Base-by-base conservation (phyloP, 2,888 invertebrate genomes). In the Augochlorella aurata region DNA sequence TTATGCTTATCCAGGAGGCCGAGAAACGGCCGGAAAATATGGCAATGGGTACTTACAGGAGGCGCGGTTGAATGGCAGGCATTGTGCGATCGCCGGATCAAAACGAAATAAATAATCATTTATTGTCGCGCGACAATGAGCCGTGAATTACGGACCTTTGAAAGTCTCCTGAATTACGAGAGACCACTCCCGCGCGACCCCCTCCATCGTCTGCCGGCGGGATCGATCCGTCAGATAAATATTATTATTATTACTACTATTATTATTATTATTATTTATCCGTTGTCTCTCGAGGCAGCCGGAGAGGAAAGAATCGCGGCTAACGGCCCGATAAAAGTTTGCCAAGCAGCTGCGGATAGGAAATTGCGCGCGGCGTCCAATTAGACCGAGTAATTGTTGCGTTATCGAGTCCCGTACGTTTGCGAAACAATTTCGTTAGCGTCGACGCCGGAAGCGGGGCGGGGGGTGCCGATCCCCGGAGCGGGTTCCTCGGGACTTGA, bases 341-440 rank as follows among this genome's bases (percentile, higher is more conserved):
- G 14, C 24, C 58, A 14, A 58, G 58, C 58, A 58, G 24, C 58
- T 58, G 58, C 58, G 24, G 24, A 58, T 58, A 21, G 24, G 58
- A 24, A 24, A 58, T 58, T 58, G 58, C 14, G 47, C 21, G 63
- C 47, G 71, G 16, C 16, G n/a, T 66, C 16, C 65, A 58, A 72
- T 72, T 66, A 54, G 10, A 29, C 14, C 66, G 18, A 65, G 63
- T 70, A 76, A 70, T 63, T 70, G 70, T 70, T 52, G 63, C 50
- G 52, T 66, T 21, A 66, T 77, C 47, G 77, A 50, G 38, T 77
- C 50, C 4, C 44, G 70, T 29, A 61, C 29, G 70, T 49, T 76
- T n/a, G 45, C 24, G 45, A 47, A 44, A 24, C n/a, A 65, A 47
- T 65, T 54, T 29, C 8, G 47, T 52, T 71, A 24, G 44, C 63